These are phyloP conservation scores for Danio choprae DNA, from an alignment of 2,797 vertebrate species.

Conservation along the genomic window DNA sequence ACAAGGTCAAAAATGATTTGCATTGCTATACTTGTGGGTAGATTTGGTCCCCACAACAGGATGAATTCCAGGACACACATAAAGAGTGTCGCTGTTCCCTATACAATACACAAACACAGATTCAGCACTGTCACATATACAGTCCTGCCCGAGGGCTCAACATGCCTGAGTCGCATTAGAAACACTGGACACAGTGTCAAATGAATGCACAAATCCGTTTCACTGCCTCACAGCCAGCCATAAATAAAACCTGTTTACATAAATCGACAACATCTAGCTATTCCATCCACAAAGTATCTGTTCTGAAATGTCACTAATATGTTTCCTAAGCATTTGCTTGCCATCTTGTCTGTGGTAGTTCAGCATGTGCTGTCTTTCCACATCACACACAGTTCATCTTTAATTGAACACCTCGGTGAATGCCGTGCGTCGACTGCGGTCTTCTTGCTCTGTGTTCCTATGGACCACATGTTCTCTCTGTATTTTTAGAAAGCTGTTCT, in stretches of 20 bases:
- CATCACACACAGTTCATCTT: not conserved
- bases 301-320: slow-evolving; percentile 28
- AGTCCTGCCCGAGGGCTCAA: not conserved
- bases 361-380: slow-evolving; percentile 2
- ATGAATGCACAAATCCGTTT: not conserved
- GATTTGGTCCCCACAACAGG: not conserved
- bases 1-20: too few relatives aligned
- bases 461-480: slow-evolving; percentile 8
- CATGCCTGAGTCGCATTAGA: not conserved
- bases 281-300: not conserved
- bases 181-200: not conserved
- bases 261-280: not conserved
- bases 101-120: not conserved
- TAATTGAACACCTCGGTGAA: slow-evolving; percentile 21
- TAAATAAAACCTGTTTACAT: not conserved
- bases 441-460: slow-evolving; percentile 18
- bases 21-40: too few relatives aligned
- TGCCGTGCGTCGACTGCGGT: not conserved
- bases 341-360: not conserved
- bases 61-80: not conserved
- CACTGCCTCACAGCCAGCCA: not conserved
- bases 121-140: not conserved
- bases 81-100: not conserved
- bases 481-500: slow-evolving; percentile 45
- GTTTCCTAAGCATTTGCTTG: not conserved